Evolutionary conservation across 1,140 invertebrate species (phyloP).

Genomic region (Sarcophaga peregrina): DNA sequence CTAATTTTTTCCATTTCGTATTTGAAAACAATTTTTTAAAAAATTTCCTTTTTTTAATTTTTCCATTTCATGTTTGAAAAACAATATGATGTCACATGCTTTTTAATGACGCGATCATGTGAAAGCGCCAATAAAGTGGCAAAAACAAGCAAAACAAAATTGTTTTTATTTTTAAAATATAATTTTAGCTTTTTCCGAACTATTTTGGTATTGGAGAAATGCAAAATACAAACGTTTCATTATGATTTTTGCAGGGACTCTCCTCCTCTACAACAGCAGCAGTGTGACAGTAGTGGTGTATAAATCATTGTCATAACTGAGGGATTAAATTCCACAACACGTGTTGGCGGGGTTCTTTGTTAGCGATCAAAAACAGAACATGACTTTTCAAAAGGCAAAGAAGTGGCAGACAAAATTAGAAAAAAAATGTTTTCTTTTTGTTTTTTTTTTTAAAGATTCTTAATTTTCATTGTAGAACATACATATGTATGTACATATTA

Average conservation of each 20-base stretch:
- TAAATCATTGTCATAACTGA: background rate
- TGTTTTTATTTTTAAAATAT: background rate
- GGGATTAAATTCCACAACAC: background rate
- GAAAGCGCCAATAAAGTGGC: background rate
- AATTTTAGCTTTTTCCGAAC: background rate
- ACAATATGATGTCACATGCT: conserved; percentile 14
- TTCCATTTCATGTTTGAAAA: background rate
- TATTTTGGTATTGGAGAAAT: background rate
- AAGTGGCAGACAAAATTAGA: no score
- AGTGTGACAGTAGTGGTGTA: no score
- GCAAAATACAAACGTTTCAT: background rate
- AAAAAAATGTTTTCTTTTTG: background rate
- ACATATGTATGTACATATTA: background rate
- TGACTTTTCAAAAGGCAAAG: background rate
- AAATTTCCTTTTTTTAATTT: no score
- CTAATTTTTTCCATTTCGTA: no score
- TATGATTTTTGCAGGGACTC: background rate
- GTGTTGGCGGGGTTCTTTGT: background rate
- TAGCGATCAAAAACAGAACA: background rate
- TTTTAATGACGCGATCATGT: conserved; percentile 1
- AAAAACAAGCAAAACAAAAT: background rate
- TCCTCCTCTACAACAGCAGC: background rate
- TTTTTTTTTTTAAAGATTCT: background rate
- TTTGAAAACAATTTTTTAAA: no score
- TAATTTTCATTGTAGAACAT: background rate